Evolutionary conservation across 2,113 vertebrate genomes (phyloP), one percentile per base, ranked within the genome.

Genomic region (Pachycephala philippinensis): DNA sequence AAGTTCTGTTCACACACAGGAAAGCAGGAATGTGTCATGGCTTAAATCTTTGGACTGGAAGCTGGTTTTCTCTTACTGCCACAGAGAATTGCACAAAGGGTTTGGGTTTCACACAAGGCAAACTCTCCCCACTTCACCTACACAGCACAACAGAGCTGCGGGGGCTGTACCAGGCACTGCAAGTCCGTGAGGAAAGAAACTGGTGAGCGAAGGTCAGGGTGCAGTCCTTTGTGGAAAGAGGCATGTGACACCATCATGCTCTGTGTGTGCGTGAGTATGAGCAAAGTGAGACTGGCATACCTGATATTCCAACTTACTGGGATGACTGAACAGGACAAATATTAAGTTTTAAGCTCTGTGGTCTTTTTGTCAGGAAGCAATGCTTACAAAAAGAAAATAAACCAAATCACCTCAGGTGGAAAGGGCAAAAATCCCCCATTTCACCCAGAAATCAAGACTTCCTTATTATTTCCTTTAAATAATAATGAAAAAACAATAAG

Each of bases 231-330:
- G 44, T 79, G 45, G 39, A 82, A 79, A 60, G 30, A 15, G 30
- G 9, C 5, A 39, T 15, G 28, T 26, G 47, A 54, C 14, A 78
- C 21, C 39, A 52, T 60, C 17, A 15, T 2, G 11, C 22, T 59
- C 15, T 60, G 3, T n/a, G 19, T 28, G 26, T 12, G 20, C 7
- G 0, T 26, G 45, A 1, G 5, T 40, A 39, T 2, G 0, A 71
- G 31, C 2, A 3, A 74, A 37, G 35, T 21, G 27, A 88, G 54
- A 61, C 21, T 5, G 10, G 42, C 13, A 22, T 20, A n/a, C 1
- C 3, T 11, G 44, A 52, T 71, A 69, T 19, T 56, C 33, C 57
- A 85, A 2, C 31, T 35, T 47, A 39, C 31, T 42, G 9, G 30
- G 54, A 54, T 52, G 50, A 74, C 40, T 52, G 50, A 81, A 54